These are phyloP conservation scores for Eupristina koningsbergeri DNA, from an alignment of 1,140 invertebrate genomes.

Conservation along the genomic window DNA sequence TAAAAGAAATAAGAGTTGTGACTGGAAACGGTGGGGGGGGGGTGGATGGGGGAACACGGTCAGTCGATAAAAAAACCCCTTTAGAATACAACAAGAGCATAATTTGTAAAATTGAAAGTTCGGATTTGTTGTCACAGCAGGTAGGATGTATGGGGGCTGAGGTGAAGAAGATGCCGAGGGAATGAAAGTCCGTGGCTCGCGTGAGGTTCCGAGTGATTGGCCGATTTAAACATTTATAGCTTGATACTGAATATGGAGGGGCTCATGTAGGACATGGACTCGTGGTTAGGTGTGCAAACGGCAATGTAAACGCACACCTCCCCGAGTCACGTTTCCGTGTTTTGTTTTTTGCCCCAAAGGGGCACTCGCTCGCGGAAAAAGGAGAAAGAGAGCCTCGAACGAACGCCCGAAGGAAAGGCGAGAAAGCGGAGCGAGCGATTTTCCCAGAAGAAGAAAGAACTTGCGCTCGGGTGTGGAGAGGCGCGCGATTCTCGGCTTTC, in stretches of 20 bases:
- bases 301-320: conserved; percentile 40
- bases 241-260: not conserved
- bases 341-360: conserved; percentile 52
- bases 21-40: too few species aligned
- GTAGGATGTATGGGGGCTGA: too few species aligned
- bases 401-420: conserved; percentile 59
- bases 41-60: too few species aligned
- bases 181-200: not conserved
- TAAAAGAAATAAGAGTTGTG: too few species aligned
- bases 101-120: too few species aligned
- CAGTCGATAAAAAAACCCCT: too few species aligned
- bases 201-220: not conserved
- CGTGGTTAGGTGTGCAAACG: conserved; percentile 28
- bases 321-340: conserved; percentile 60
- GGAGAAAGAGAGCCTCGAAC: conserved; percentile 59
- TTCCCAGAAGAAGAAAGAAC: conserved; percentile 59
- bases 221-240: not conserved
- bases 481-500: conserved; percentile 60
- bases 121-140: too few species aligned
- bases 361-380: conserved; percentile 45
- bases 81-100: too few species aligned
- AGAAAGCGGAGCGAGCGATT: conserved; percentile 60
- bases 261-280: not conserved
- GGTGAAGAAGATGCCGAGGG: too few species aligned
- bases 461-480: conserved; percentile 17